phyloP scores from a whole-genome alignment of 2,888 invertebrate species.

The Heteromurus nitidus region DNA sequence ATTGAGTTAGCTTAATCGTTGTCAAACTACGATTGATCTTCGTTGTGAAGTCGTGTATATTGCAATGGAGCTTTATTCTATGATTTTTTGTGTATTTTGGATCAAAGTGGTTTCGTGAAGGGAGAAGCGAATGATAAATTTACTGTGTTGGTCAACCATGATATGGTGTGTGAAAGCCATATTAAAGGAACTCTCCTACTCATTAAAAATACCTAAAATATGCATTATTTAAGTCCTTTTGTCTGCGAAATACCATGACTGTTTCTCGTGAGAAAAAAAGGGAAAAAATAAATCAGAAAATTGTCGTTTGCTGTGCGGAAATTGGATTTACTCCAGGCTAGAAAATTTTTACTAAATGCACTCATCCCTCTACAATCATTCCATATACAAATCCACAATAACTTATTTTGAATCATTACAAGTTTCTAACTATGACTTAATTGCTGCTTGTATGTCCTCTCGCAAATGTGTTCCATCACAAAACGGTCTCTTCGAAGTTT shows the following conservation, averaged over 20 bases:
- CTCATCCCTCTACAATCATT: neutral
- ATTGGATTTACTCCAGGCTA: too few species aligned
- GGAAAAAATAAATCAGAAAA: slow-evolving; percentile 5
- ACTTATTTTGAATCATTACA: neutral
- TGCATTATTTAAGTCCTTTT: too few species aligned
- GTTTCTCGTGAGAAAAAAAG: neutral
- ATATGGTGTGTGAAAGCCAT: too few species aligned
- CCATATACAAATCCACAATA: neutral
- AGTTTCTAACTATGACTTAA: slow-evolving; percentile 49
- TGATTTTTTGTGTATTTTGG: slow-evolving; percentile 5
- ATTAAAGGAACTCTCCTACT: too few species aligned
- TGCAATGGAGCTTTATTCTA: slow-evolving; percentile 39
- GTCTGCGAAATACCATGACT: too few species aligned
- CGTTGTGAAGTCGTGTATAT: too few species aligned
- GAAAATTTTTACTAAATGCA: neutral
- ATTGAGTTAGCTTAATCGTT: too few species aligned
- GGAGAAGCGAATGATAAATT: neutral
- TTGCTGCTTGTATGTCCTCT: slow-evolving; percentile 79
- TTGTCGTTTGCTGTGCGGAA: neutral
- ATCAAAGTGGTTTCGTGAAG: neutral
- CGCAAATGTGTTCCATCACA: slow-evolving; percentile 96
- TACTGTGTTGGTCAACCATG: slow-evolving; percentile 1
- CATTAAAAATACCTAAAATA: neutral
- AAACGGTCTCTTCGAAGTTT: slow-evolving; percentile 93
- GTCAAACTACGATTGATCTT: too few species aligned